Percentiles rank a stretch among this genome's conserved stretches.
Conservation (phyloP, 2,797 vertebrate genomes). For the Protonibea diacanthus region DNA sequence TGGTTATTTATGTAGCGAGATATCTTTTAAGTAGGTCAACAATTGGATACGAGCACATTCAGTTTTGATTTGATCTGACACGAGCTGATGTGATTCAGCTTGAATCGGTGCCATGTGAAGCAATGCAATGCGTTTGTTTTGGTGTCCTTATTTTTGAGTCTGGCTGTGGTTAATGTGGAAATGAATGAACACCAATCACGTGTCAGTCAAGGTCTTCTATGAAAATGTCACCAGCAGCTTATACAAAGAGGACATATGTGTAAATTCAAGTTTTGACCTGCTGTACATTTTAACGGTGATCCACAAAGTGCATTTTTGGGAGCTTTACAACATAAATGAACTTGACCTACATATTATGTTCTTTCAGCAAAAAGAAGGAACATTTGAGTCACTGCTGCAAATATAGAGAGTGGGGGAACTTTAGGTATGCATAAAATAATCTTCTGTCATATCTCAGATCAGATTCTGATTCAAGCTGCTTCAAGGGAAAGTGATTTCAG, state of each 20-base stretch:
- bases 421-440: constrained; percentile 55
- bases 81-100: constrained; percentile 49
- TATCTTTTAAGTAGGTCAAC: constrained; percentile 72
- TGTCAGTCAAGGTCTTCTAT: neutral
- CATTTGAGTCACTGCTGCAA: constrained; percentile 51
- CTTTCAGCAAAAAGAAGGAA: constrained; percentile 37
- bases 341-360: constrained; percentile 60
- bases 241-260: neutral
- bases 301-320: neutral
- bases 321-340: constrained; percentile 43
- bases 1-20: constrained; percentile 61
- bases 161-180: constrained; percentile 31
- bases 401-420: constrained; percentile 28
- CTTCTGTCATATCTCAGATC: constrained; percentile 33
- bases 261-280: constrained; percentile 16
- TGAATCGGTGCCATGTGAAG: constrained; percentile 46
- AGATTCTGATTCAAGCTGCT: constrained; percentile 40
- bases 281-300: constrained; percentile 19
- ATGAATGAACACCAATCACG: constrained; percentile 14
- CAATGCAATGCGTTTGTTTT: constrained; percentile 30
- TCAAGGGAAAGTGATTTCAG: constrained; percentile 27
- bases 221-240: neutral
- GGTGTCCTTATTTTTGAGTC: constrained; percentile 25
- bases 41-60: constrained; percentile 44
- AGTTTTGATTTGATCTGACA: constrained; percentile 58